These are phyloP conservation scores for Camponotus vicinus DNA, from an alignment of 1,140 invertebrate species.

Conservation along the genomic window DNA sequence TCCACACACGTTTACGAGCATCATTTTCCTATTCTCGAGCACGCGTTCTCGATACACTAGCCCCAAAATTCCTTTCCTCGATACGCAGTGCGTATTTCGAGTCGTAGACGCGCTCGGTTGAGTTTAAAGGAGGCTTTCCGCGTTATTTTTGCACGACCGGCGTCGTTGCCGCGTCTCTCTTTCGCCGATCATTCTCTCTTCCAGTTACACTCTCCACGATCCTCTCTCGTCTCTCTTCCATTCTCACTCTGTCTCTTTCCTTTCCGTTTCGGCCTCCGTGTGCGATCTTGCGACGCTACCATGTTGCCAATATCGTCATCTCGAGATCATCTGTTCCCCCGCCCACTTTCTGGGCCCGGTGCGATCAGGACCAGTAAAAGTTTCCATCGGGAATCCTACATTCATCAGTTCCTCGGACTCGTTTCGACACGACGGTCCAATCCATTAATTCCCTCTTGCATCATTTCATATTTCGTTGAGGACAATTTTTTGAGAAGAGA, in stretches of 20 bases:
- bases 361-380: conserved; percentile 72
- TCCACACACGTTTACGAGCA: background rate
- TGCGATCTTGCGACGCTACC: conserved; percentile 63
- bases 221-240: conserved; percentile 12
- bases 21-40: conserved; percentile 1
- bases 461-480: background rate
- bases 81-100: conserved; percentile 62
- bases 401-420: conserved; percentile 54
- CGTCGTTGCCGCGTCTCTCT: conserved; percentile 75
- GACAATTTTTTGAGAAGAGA: background rate
- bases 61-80: conserved; percentile 20
- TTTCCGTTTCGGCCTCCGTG: conserved; percentile 22
- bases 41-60: background rate
- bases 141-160: conserved; percentile 78
- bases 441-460: background rate
- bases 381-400: conserved; percentile 70
- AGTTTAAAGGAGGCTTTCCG: conserved; percentile 74
- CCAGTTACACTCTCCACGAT: conserved; percentile 37
- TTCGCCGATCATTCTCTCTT: conserved; percentile 58
- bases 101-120: conserved; percentile 55
- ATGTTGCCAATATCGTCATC: conserved; percentile 76
- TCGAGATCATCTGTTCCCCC: conserved; percentile 72
- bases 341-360: conserved; percentile 73
- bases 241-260: conserved; percentile 20
- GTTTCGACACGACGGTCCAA: background rate